phyloP scores from a whole-genome alignment of 2,113 vertebrate genomes.

The Astur gentilis region DNA sequence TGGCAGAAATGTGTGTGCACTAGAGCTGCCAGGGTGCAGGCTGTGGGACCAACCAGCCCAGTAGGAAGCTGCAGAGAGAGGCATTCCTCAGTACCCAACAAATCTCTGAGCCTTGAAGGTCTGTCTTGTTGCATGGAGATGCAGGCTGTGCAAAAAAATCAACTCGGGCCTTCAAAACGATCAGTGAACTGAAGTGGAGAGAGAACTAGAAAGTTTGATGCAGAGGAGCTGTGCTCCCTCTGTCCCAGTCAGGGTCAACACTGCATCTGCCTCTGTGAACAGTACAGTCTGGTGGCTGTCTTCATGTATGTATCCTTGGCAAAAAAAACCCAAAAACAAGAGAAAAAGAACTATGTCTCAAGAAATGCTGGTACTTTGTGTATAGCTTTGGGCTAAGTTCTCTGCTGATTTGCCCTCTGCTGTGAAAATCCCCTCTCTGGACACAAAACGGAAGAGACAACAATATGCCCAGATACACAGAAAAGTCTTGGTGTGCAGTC shows the following conservation, averaged over 20 bases:
- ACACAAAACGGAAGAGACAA: neutral
- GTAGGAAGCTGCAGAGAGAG: neutral
- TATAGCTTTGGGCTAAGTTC: neutral
- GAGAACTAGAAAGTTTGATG: neutral
- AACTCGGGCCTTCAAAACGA: neutral
- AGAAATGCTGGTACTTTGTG: neutral
- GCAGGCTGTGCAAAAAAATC: neutral
- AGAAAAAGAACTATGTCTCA: neutral
- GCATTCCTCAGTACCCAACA: neutral
- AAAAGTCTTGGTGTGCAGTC: neutral
- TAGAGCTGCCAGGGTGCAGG: neutral
- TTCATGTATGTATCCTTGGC: neutral
- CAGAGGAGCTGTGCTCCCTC: neutral
- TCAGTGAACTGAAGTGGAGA: neutral
- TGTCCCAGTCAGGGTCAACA: neutral
- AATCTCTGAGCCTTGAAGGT: neutral
- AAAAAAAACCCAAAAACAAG: neutral
- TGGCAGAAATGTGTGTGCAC: neutral
- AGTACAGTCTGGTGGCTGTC: neutral
- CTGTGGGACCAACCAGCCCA: neutral
- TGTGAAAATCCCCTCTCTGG: neutral
- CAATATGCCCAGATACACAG: neutral
- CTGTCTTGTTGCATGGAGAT: neutral
- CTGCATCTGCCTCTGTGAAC: neutral
- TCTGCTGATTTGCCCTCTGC: neutral